Evolutionary conservation across 2,888 invertebrate species (phyloP), one percentile per base, ranked within the genome.

Genomic region (Laothoe populi): DNA sequence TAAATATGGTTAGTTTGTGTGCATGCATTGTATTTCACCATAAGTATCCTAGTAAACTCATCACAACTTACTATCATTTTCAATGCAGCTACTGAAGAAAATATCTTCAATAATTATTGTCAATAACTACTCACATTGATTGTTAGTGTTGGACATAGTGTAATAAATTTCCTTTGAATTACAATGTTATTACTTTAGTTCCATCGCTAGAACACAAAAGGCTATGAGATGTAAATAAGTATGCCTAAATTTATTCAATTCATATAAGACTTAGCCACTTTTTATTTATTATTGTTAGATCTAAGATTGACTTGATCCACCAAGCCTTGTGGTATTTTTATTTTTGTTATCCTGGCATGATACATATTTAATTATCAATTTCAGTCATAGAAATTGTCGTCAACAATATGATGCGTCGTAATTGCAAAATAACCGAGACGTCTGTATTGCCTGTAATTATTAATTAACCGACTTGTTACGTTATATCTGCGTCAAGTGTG

Each of bases 201-300:
- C 23, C 8, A 1, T 49, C 2, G n/a, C 16, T 31, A 49, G 31
- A 53, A 21, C 8, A 8, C 31, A 0, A 4, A 53, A 35, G 53
- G 53, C 53, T 53, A 53, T 53, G 53, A 53, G 49, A 35, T 53
- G 19, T 35, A 69, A 65, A 53, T 63, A 63, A 61, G 45, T 70
- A 59, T 57, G 48, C 48, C 57, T 59, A 57, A 58, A 38, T 63
- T 61, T 57, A 42, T 68, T 58, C 66, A 57, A 63, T 49, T 63
- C 58, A 64, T 46, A 59, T 62, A 62, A 68, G 61, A 62, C 61
- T 73, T 72, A 75, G 74, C 71, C 74, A 71, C 72, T 71, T 75
- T 19, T 74, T 70, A 63, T 71, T 78, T 76, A 75, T 76, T 75
- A 78, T 73, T 73, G 23, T 71, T 53, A 53, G 35, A 19, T 31